A percentile compares a stretch with the other conserved stretches of the same genome.
phyloP scores from a whole-genome alignment of 2,797 vertebrate genomes.

The Oreochromis grahami region DNA sequence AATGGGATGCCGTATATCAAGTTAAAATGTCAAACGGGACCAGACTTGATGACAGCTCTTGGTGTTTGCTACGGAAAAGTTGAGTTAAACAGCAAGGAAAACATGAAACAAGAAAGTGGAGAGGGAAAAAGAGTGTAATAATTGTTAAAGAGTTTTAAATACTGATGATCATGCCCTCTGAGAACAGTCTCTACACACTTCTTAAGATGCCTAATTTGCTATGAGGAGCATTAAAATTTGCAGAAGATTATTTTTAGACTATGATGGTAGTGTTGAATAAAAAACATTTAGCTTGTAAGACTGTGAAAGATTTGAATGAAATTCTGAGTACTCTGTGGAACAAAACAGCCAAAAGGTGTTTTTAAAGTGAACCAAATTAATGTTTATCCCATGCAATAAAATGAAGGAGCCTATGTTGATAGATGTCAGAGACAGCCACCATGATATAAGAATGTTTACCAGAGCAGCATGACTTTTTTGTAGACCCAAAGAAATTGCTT shows the following conservation, averaged over 20 bases:
- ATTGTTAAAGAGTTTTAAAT: neutral
- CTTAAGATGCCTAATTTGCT: neutral
- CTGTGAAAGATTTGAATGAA: neutral
- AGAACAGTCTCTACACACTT: neutral
- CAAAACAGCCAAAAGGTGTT: neutral
- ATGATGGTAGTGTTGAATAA: neutral
- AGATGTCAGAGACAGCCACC: neutral
- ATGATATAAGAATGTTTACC: neutral
- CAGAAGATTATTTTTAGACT: neutral
- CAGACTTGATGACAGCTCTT: neutral
- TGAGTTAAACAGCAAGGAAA: neutral
- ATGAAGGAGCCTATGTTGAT: neutral
- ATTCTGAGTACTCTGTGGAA: neutral
- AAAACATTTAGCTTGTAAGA: neutral
- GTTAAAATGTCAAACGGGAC: neutral
- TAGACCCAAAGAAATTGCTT: neutral
- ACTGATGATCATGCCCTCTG: neutral
- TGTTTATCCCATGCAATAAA: neutral
- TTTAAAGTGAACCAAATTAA: neutral
- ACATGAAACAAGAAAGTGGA: neutral
- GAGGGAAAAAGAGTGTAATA: fast-evolving
- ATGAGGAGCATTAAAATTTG: neutral
- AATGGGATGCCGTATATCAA: neutral
- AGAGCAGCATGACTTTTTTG: neutral
- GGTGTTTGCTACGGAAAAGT: slow-evolving; percentile 1